Evolutionary conservation across 2,797 vertebrate species (phyloP).

Genomic region (Carduelis carduelis): DNA sequence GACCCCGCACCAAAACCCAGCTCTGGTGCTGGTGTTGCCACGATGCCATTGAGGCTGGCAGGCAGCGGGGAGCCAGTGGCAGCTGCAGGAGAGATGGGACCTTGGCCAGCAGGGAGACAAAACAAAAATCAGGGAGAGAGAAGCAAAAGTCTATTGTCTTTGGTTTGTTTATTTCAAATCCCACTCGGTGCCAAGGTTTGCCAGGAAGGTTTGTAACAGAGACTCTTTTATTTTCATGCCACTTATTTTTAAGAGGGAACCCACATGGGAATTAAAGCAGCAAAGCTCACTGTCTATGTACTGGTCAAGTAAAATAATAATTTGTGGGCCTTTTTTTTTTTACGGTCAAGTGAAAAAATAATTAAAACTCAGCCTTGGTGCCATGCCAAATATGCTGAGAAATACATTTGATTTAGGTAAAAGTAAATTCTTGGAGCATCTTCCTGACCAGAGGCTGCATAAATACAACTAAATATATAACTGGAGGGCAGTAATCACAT

Average conservation of each 20-base stretch:
- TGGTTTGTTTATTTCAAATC: background rate
- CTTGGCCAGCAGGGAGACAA: constrained; percentile 23
- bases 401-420: background rate
- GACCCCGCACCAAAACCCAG: background rate
- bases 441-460: background rate
- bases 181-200: rapidly evolving
- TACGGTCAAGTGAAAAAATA: background rate
- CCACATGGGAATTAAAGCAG: background rate
- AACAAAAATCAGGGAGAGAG: background rate
- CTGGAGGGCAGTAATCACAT: background rate
- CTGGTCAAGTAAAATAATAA: background rate
- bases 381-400: background rate
- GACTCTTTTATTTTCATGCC: background rate
- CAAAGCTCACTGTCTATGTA: background rate
- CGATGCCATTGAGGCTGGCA: background rate
- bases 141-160: background rate
- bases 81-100: background rate
- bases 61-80: background rate
- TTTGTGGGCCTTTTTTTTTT: background rate
- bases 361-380: background rate
- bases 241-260: background rate
- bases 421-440: background rate
- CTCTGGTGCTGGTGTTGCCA: background rate
- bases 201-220: background rate
- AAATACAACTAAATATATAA: background rate